Evolutionary conservation across 2,888 invertebrate species (phyloP), one percentile per base, ranked within the genome.

Genomic region (Strigamia crassipes): DNA sequence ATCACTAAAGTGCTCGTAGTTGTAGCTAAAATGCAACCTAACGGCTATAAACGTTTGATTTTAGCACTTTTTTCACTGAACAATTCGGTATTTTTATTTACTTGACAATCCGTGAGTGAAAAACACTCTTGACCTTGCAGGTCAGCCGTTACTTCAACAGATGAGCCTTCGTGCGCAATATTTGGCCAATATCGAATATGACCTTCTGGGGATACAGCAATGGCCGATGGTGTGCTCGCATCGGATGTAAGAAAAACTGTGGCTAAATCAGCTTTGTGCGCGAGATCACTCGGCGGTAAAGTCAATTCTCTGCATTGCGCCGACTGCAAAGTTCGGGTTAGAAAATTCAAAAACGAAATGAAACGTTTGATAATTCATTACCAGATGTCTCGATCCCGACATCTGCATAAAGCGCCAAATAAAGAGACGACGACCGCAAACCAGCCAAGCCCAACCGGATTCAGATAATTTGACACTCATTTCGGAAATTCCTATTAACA

Each of bases 241-340:
- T 83, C 83, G 34, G 92, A 91, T 0, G 95, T 93, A 18, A 96
- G 90, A 83, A 96, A 93, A 0, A 97, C 94, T 86, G 94, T 93
- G 9, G 88, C 88, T 31, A 88, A 84, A 23, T 87, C 86, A 8
- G 88, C 88, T 84, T 86, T 87, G 87, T 97, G 97, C 0, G 95
- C 94, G 18, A 97, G 90, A 88, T 97, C 97, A 85, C 96, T 96
- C 84, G 96, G 95, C 0, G 97, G 97, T 61, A 97, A 88, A 0
- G 94, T 93, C 15, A 97, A 89, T 87, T 97, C 97, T 51, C 94
- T 91, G 85, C 96, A 96, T 77, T 94, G 93, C 1, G 83, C 41
- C 56, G 82, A 38, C 83, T 83, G 42, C 31, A 38, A 79, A 34
- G n/a, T n/a, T n/a, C n/a, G n/a, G n/a, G n/a, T n/a, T n/a, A 79